Evolutionary conservation across 2,113 vertebrate species (phyloP), one percentile per base, ranked within the genome.

Genomic region (Seriola quinqueradiata): DNA sequence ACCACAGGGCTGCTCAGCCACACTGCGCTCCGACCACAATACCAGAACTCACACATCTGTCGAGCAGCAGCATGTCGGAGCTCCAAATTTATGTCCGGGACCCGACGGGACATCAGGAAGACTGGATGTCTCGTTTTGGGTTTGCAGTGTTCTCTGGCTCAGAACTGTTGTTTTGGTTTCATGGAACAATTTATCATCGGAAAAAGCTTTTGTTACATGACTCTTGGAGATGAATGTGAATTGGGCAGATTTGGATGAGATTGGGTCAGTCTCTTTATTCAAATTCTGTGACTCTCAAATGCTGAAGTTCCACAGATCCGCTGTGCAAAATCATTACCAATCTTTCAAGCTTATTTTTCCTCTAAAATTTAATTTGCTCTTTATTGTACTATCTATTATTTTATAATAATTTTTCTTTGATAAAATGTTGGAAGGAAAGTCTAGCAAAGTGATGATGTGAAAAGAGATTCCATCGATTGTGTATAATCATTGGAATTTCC

Each of bases 21-120:
- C 83, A 72, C 83, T 59, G 74, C 11, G 42, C 69, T 72, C 77
- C 40, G n/a, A 91, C 92, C 85, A 68, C 90, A 91, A 79, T 70
- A 86, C 71, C 87, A 92, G 79, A 84, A 79, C 79, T 71, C 83
- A 36, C 91, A 92, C 93, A 93, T 92, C 85, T 92, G 92, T 85
- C 11, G 17, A 70, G 61, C 87, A 89, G 89, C 76, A 17, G 60
- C 77, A 4, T 36, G 77, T 66, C 36, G 3, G 23, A 34, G 54
- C 55, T 50, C 38, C 19, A 48, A 28, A 88, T 91, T 91, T 90
- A 92, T 87, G 84, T 77, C 46, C 25, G 0, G 38, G 38, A 38
- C 77, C n/a, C 70, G 1, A 57, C 25, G 50, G 84, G 79, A 80
- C 83, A 63, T 4, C 1, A 8, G 78, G 81, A 75, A 44, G 67